Evolutionary conservation across 2,888 invertebrate genomes (phyloP), one percentile per base, ranked within the genome.

Genomic region (Pimpla rufipes): DNA sequence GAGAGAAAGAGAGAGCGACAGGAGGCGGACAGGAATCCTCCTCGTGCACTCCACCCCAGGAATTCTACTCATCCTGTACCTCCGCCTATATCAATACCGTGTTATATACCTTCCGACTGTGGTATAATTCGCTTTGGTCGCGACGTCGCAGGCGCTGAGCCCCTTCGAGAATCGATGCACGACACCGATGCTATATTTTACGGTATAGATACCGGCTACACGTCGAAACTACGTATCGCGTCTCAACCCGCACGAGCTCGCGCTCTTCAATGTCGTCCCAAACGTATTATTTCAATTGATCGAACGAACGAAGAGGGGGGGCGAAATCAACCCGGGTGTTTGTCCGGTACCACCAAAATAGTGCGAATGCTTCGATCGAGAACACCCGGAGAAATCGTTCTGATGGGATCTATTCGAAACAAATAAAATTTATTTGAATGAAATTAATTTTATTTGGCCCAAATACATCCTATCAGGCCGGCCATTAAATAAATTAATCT

Each of bases 111-210:
- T 10, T 23, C 7, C 23, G 55, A 21, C 55, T 11, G 21, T 21
- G 11, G 50, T 64, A 62, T 73, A 66, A 79, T 50, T 75, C 79
- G 75, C 21, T 57, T 66, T 64, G 70, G 70, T 75, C 75, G 75
- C 79, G 83, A 83, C 75, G 47, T 83, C 79, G 75, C 75, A 75
- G 70, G 47, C 79, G 68, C 66, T 66, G 75, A 66, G 71, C 70
- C 75, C 21, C 79, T 83, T 75, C 66, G 50, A 55, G 79, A 79
- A 83, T 83, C 83, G 70, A 83, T 79, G 83, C 66, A 66, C 71
- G 23, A 23, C 67, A 70, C 47, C 55, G 35, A 68, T 59, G 64
- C 52, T 70, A 75, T 64, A 42, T 35, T 35, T 59, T n/a, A 52
- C 16, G n/a, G 13, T 18, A 55, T 76, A 75, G 29, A 29, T 5